Evolutionary conservation across 2,888 invertebrate genomes (phyloP).

Genomic region (Drosophila limbata): DNA sequence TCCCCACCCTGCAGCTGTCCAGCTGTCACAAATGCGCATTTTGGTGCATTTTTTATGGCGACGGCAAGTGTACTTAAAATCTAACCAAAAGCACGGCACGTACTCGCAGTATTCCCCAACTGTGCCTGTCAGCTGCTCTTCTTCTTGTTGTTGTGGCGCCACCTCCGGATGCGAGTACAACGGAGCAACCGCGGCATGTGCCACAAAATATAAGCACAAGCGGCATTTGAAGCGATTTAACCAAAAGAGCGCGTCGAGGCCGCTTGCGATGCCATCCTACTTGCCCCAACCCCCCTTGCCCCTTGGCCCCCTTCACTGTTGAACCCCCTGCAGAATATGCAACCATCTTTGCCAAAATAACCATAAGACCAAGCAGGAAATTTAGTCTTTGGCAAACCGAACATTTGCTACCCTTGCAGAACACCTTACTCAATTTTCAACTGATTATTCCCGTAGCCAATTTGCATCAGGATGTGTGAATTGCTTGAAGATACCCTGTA

Average conservation of each 20-base stretch:
- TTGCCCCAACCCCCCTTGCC: too few relatives aligned
- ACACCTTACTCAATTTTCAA: too few relatives aligned
- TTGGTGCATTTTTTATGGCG: constrained; percentile 57
- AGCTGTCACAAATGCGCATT: constrained; percentile 65
- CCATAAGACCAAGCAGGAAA: not conserved
- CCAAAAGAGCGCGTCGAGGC: constrained; percentile 56
- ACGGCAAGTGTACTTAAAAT: constrained; percentile 60
- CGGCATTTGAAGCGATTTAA: constrained; percentile 56
- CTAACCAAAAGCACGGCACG: constrained; percentile 57
- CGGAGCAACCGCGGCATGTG: constrained; percentile 27
- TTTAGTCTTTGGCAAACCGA: not conserved
- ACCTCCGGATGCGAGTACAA: constrained; percentile 11
- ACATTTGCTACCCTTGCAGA: not conserved
- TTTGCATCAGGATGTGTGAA: too few relatives aligned
- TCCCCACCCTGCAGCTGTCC: constrained; percentile 32
- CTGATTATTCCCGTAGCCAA: too few relatives aligned
- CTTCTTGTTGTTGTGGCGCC: not conserved
- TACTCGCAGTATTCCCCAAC: constrained; percentile 63
- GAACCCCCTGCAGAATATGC: constrained; percentile 2
- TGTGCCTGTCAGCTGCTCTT: constrained; percentile 59
- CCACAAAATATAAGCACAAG: constrained; percentile 38
- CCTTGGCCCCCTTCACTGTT: not conserved
- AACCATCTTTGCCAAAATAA: constrained; percentile 15
- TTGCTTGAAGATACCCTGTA: too few relatives aligned
- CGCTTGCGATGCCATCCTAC: constrained; percentile 6